Conservation (phyloP, 1,140 invertebrate species). For the Idris sp. region DNA sequence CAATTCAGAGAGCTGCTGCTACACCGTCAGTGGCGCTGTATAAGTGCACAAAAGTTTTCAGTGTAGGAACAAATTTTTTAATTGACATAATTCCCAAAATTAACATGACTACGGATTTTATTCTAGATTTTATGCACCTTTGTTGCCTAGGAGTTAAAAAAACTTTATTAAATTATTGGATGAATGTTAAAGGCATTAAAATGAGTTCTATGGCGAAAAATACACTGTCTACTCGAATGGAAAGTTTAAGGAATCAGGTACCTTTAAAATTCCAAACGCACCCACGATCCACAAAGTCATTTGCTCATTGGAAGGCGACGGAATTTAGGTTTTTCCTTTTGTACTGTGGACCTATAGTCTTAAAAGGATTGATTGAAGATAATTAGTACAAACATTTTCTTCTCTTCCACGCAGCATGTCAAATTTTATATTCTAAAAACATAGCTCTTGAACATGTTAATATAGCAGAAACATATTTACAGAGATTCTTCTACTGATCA, state of each 20-base stretch:
- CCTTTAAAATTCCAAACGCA: constrained; percentile 21
- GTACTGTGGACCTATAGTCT: constrained; percentile 19
- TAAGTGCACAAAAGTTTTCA: too few species aligned
- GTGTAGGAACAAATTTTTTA: constrained; percentile 5
- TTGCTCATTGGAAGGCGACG: constrained; percentile 22
- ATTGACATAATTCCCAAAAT: constrained; percentile 4
- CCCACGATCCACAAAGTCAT: constrained; percentile 4
- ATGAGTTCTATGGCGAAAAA: not conserved
- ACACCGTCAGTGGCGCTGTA: too few species aligned
- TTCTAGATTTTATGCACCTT: constrained; percentile 29
- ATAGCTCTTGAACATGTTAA: not conserved
- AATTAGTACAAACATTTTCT: constrained; percentile 6
- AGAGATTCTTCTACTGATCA: not conserved
- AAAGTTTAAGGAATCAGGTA: constrained; percentile 17
- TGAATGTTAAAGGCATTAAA: not conserved
- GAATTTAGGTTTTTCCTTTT: constrained; percentile 28
- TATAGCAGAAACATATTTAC: not conserved
- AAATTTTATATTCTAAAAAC: constrained; percentile 1
- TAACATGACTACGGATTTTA: constrained; percentile 2
- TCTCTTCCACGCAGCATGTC: constrained; percentile 3
- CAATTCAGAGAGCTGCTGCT: too few species aligned
- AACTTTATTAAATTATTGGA: constrained; percentile 6
- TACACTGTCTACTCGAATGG: constrained; percentile 9
- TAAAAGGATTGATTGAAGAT: constrained; percentile 11
- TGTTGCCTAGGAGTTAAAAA: constrained; percentile 10